Base-by-base conservation (phyloP, 2,888 invertebrate species). In the Drosophila vallismaia region DNA sequence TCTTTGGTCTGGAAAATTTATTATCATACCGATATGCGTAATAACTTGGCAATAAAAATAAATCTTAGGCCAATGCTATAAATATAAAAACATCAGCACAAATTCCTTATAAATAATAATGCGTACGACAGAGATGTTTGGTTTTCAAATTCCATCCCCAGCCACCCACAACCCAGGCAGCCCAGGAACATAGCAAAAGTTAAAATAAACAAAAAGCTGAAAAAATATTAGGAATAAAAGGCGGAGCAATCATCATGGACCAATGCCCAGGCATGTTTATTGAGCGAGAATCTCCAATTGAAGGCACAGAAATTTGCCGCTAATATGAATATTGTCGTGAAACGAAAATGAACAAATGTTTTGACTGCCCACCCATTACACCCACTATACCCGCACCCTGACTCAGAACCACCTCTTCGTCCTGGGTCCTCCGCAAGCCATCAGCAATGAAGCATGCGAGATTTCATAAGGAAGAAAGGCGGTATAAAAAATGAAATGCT, bases 11-110 rank as follows among this genome's bases (percentile, higher is more conserved):
- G 70, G 73, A 75, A 75, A 80, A 86, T 86, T 87, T 87, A 86
- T 86, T 82, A 79, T 76, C 84, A 84, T 86, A 86, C 87, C 80
- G 87, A 86, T 86, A 84, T 86, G 86, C 87, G 79, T 84, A 87
- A 87, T 87, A 87, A 86, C 84, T 84, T 77, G 87, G 84, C 87
- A 79, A 86, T 86, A 86, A 86, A 86, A 87, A 86, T 86, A 87
- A 86, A 87, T 86, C 86, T 84, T 80, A 71, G 75, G 66, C 75
- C 77, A 77, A 86, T 75, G 84, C 80, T 74, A 86, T 86, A 86
- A 86, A 86, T 86, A 86, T 83, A 84, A 84, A 78, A 82, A 76
- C 77, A 77, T 79, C 79, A 82, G 83, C 77, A 72, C 79, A 83
- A 84, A 85, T 85, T 78, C 78, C 78, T 84, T 81, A 83, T 84